These are phyloP conservation scores for Hypena proboscidalis DNA, from an alignment of 2,888 invertebrate species.

Conservation along the genomic window DNA sequence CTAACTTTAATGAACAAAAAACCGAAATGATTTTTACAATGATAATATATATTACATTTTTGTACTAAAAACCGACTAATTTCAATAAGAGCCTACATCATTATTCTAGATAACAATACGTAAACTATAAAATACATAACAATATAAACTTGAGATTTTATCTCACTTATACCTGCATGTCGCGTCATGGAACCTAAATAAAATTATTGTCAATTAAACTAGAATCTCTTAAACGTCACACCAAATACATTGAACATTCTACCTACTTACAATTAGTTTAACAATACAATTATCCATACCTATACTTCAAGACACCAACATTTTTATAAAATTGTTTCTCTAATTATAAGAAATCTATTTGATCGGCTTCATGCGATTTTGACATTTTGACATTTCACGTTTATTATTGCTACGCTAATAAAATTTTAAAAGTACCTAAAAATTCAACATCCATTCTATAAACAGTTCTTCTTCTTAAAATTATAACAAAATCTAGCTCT, in stretches of 20 bases:
- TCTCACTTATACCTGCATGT: slow-evolving; percentile 36
- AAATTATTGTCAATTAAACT: slow-evolving; percentile 21
- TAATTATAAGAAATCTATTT: slow-evolving; percentile 24
- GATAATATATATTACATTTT: slow-evolving; percentile 1
- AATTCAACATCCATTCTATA: slow-evolving; percentile 5
- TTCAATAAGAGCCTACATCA: slow-evolving; percentile 13
- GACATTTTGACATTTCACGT: slow-evolving; percentile 26
- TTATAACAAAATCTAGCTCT: slow-evolving; percentile 37
- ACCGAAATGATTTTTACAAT: slow-evolving; percentile 32
- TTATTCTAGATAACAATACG: slow-evolving; percentile 25
- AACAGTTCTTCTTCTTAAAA: slow-evolving; percentile 12
- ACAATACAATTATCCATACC: slow-evolving; percentile 35
- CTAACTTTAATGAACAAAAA: too few species aligned
- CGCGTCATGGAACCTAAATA: slow-evolving; percentile 29
- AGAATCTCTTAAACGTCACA: slow-evolving; percentile 15
- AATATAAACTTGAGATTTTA: slow-evolving; percentile 3
- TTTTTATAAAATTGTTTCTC: slow-evolving; percentile 16
- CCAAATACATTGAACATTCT: slow-evolving; percentile 25
- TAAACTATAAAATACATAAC: slow-evolving; percentile 18
- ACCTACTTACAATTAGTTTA: slow-evolving; percentile 32
- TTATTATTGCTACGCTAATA: slow-evolving; percentile 9
- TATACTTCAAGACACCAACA: slow-evolving; percentile 26
- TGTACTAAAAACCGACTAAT: slow-evolving; percentile 10
- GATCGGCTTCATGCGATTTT: slow-evolving; percentile 43
- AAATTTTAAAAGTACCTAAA: neutral